Evolutionary conservation across 2,888 invertebrate genomes (phyloP).

Genomic region (Cephus spinipes): DNA sequence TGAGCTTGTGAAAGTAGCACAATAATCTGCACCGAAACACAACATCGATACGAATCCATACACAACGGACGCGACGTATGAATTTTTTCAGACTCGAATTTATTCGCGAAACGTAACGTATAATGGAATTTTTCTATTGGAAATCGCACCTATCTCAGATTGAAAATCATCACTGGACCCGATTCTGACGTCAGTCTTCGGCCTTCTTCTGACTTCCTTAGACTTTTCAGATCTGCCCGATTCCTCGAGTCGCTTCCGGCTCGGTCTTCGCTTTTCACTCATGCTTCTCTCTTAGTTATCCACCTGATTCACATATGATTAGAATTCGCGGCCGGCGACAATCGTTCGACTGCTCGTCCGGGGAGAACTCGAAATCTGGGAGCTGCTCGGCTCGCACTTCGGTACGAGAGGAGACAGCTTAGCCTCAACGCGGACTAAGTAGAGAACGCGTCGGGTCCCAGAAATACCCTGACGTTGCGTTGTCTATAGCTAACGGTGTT

Average conservation of each 20-base stretch:
- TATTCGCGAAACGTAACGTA: not conserved
- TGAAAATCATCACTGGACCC: not conserved
- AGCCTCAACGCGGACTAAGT: not conserved
- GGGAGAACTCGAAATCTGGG: not conserved
- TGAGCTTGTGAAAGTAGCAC: not conserved
- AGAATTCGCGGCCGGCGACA: not conserved
- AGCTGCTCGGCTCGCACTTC: not conserved
- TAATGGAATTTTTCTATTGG: not conserved
- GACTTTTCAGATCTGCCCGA: conserved; percentile 18
- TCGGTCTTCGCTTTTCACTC: conserved; percentile 46
- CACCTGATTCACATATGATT: conserved; percentile 18
- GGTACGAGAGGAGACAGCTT: conserved; percentile 14
- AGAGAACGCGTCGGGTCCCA: conserved; percentile 2
- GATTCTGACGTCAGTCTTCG: conserved; percentile 8
- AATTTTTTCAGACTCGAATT: not conserved
- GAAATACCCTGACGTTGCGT: conserved; percentile 6
- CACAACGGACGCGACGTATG: not conserved
- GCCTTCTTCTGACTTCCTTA: conserved; percentile 15
- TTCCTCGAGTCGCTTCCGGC: conserved; percentile 39
- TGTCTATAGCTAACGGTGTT: not conserved
- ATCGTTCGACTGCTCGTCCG: conserved; percentile 1
- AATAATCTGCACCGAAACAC: not conserved
- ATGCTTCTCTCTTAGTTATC: conserved; percentile 29
- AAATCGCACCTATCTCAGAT: not conserved
- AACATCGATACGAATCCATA: not conserved